Base-by-base conservation (phyloP, 2,888 invertebrate species). In the Nematopogon swammerdamellus region DNA sequence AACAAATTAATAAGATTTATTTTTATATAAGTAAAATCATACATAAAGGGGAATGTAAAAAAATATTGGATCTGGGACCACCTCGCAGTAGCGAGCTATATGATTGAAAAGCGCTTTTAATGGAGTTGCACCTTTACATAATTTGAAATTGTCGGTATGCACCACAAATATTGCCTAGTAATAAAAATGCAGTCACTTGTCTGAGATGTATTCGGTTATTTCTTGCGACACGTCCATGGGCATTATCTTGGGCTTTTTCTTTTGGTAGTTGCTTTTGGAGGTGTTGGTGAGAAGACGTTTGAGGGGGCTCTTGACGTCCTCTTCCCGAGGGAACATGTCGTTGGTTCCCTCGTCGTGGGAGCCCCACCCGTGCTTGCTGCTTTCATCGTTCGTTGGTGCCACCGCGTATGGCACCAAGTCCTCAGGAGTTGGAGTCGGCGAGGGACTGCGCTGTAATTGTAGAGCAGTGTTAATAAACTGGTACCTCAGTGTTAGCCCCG, bases 241-340 rank as follows among this genome's bases (percentile, higher is more conserved):
- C 3, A 69, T 61, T 3, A 70, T 64, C 8, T 63, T 57, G 52
- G 73, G 74, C 60, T 74, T 44, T 19, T 44, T 76, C 18, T 19
- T 44, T 44, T 44, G 44, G 44, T 18, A 44, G 44, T 16, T 44
- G 18, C 18, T 44, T 44, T 19, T 44, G 10, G 44, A 3, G 8
- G 44, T 17, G 18, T 44, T 44, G 10, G 44, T 44, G 18, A 44
- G 19, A 2, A 44, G 18, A 14, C 44, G 44, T 59, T 76, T 77
- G 2, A 77, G 63, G 1, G 77, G 75, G 58, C 74, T 75, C 44
- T 72, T 57, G 17, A 66, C 58, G 1, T 70, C 62, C 45, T 75
- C 75, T 18, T 44, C 44, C 19, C 19, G 18, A n/a, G 59, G 54
- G 19, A 57, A 55, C 19, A 60, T 11, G 10, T 36, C 48, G 14